Evolutionary conservation across 2,888 invertebrate genomes (phyloP).

Genomic region (Idaea biselata): DNA sequence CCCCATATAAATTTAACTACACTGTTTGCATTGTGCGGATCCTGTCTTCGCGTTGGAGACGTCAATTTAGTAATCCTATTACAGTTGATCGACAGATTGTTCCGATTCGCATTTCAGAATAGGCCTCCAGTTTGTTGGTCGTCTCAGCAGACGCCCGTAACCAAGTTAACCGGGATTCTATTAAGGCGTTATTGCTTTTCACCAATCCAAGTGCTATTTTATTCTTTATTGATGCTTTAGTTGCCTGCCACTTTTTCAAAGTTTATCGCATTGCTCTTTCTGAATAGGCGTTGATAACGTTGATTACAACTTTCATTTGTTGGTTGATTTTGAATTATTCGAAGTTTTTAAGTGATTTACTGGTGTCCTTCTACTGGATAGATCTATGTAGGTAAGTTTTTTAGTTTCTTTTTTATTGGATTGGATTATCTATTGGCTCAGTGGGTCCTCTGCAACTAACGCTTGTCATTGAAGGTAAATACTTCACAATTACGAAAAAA

Average conservation of each 20-base stretch:
- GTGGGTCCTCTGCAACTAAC: too few relatives aligned
- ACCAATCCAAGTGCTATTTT: conserved; percentile 12
- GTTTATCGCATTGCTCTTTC: not conserved
- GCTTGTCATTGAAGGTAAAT: too few relatives aligned
- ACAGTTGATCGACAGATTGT: not conserved
- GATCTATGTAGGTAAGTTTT: too few relatives aligned
- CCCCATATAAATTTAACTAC: too few relatives aligned
- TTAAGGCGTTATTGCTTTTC: conserved; percentile 11
- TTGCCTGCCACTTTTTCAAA: not conserved
- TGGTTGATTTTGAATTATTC: not conserved
- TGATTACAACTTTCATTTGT: not conserved
- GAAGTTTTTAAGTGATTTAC: too few relatives aligned
- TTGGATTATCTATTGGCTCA: too few relatives aligned
- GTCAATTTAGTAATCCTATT: not conserved
- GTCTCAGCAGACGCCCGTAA: conserved; percentile 13
- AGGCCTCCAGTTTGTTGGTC: conserved; percentile 9
- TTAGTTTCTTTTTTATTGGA: too few relatives aligned
- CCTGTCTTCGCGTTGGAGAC: not conserved
- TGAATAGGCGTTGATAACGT: not conserved
- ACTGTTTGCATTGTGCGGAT: not conserved
- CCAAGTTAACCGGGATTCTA: conserved; percentile 17
- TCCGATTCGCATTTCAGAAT: not conserved
- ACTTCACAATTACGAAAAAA: too few relatives aligned
- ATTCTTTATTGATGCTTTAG: conserved; percentile 11
- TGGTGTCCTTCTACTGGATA: too few relatives aligned